Conservation (phyloP, 1,140 invertebrate genomes). For the Protaetia brevitarsis region DNA sequence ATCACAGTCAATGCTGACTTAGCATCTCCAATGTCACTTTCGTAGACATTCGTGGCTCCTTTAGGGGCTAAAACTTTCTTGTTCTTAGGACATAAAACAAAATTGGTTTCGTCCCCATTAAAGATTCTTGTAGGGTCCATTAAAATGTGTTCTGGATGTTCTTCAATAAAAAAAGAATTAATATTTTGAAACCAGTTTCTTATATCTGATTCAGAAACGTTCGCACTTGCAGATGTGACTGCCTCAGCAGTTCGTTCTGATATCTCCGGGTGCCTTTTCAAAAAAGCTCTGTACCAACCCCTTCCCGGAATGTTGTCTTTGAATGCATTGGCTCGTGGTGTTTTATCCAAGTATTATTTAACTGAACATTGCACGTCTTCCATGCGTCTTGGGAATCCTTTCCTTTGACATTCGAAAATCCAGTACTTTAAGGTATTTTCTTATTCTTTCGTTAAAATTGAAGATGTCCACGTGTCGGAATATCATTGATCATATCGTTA, state of each 20-base stretch:
- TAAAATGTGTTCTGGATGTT: constrained; percentile 35
- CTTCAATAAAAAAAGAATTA: too few relatives aligned
- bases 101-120: constrained; percentile 48
- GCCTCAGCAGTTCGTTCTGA: neutral
- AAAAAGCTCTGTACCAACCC: too few relatives aligned
- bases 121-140: constrained; percentile 39
- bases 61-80: constrained; percentile 39
- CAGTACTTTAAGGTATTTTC: constrained; percentile 27
- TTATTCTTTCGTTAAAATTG: constrained; percentile 20
- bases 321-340: neutral
- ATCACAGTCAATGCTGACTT: constrained; percentile 39
- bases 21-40: constrained; percentile 32
- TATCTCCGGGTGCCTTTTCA: neutral
- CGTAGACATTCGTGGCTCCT: constrained; percentile 35
- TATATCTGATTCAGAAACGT: neutral
- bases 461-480: neutral
- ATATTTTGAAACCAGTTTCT: neutral
- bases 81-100: constrained; percentile 41
- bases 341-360: constrained; percentile 21
- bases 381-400: constrained; percentile 29
- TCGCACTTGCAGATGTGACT: neutral
- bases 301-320: neutral
- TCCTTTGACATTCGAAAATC: constrained; percentile 23
- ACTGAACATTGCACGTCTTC: constrained; percentile 25
- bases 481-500: neutral